These are phyloP conservation scores for Dynastes tityus DNA, from an alignment of 2,888 invertebrate genomes.

Conservation along the genomic window DNA sequence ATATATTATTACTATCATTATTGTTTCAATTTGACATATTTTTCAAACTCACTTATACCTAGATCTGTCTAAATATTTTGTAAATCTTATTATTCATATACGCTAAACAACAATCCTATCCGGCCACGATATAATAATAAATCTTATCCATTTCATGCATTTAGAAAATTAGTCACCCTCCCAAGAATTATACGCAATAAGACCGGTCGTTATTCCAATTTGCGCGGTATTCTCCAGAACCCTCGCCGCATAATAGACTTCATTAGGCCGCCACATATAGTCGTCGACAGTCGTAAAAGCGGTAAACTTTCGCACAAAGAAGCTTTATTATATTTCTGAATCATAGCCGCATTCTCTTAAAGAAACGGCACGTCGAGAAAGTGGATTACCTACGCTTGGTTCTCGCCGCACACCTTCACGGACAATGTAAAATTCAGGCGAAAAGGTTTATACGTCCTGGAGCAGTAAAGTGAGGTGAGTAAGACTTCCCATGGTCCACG, in stretches of 20 bases:
- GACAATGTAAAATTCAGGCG: slow-evolving; percentile 44
- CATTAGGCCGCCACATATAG: neutral
- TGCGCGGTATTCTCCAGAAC: neutral
- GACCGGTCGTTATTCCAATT: slow-evolving; percentile 2
- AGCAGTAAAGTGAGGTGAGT: slow-evolving; percentile 46
- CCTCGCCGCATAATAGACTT: slow-evolving; percentile 1
- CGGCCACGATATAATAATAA: neutral
- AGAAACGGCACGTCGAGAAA: slow-evolving; percentile 8
- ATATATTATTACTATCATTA: no score
- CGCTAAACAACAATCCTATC: no score
- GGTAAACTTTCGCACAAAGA: slow-evolving; percentile 16
- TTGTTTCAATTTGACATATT: no score
- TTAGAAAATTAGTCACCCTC: neutral
- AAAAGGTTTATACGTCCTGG: slow-evolving; percentile 46
- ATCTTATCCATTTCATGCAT: neutral
- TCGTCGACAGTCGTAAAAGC: neutral
- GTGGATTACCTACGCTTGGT: slow-evolving; percentile 19
- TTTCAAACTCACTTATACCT: no score
- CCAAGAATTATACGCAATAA: neutral
- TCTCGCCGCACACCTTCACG: slow-evolving; percentile 21
- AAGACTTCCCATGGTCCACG: slow-evolving; percentile 47
- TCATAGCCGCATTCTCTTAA: slow-evolving; percentile 7
- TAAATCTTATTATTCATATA: no score
- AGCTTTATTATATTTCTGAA: slow-evolving; percentile 31
- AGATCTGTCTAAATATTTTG: no score